Base-by-base conservation (phyloP, 2,113 vertebrate species). In the Capricornis sumatraensis region DNA sequence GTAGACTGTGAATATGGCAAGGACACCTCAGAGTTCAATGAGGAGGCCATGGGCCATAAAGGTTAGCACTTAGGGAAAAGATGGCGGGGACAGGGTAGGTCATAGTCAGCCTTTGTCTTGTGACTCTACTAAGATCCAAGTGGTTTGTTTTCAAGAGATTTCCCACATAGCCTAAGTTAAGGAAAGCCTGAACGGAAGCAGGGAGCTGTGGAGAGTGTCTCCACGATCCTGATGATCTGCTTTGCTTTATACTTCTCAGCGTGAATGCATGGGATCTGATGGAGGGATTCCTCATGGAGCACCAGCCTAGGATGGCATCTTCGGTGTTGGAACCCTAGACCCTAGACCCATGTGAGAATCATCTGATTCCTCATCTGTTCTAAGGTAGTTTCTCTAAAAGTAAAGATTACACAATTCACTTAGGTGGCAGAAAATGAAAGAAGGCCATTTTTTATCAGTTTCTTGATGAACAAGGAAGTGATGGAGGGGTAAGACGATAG, bases 191-290 rank as follows among this genome's bases (percentile, higher is more conserved):
- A 14, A 5, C 12, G 9, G 53, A 76, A 5, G 30, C 33, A 30
- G 8, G 7, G 7, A 30, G 7, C 16, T 7, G 28, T 40, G 67
- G 30, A 25, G 45, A 50, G 71, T 15, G 10, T 30, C 33, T 78
- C 30, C 21, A 23, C 19, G 30, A 2, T 12, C 21, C 36, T 21
- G 58, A 21, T n/a, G 0, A 8, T 33, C 43, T 40, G 27, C 60
- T 43, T n/a, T 28, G 84, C 10, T 57, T 33, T 33, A 9, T 50
- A 1, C 33, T 52, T 50, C 17, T n/a, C 25, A 76, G 84, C 40
- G 11, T 28, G 45, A 27, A 10, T 0, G 2, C 71, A 4, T 3
- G 10, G 0, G 4, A n/a, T 14, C 12, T 19, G 45, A 19, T 5
- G 2, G 4, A 7, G 4, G 2, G 36, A 71, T 2, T 45, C 40